Percentiles rank a stretch among this genome's conserved stretches.
Evolutionary conservation across 2,888 invertebrate species (phyloP).

Genomic region (Himalopsyche kuldschensis): DNA sequence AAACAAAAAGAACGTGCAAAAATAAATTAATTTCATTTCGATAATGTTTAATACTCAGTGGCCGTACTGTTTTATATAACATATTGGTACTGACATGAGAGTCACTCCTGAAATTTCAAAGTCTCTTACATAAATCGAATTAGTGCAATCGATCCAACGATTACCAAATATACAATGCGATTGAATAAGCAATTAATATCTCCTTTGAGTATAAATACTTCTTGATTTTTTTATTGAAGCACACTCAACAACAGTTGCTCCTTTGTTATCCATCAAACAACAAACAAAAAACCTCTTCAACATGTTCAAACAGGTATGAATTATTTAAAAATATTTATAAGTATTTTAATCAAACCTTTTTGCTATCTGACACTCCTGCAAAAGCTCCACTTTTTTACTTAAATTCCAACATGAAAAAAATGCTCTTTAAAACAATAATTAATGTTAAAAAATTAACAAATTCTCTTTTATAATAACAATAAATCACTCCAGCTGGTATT

Average conservation of each 20-base stretch:
- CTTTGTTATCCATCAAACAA: not conserved
- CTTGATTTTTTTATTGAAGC: not conserved
- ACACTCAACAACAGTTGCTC: not conserved
- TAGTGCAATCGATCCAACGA: not conserved
- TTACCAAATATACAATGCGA: not conserved
- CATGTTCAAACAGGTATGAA: not conserved
- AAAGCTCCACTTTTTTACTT: too few species aligned
- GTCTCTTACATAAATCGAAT: not conserved
- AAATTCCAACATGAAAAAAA: too few species aligned
- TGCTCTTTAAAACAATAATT: too few species aligned
- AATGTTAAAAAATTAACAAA: too few species aligned
- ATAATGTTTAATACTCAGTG: too few species aligned
- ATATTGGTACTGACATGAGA: not conserved
- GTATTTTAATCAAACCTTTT: too few species aligned
- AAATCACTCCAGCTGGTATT: too few species aligned
- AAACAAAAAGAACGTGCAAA: too few species aligned
- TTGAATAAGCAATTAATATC: not conserved
- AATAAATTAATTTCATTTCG: too few species aligned
- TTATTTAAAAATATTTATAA: too few species aligned
- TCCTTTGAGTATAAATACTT: not conserved
- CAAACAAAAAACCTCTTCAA: not conserved
- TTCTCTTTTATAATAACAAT: too few species aligned
- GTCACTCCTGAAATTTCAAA: not conserved
- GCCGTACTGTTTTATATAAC: not conserved
- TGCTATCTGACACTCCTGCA: too few species aligned